These are phyloP conservation scores for Blomia tropicalis DNA, from an alignment of 2,888 invertebrate species.

Conservation along the genomic window DNA sequence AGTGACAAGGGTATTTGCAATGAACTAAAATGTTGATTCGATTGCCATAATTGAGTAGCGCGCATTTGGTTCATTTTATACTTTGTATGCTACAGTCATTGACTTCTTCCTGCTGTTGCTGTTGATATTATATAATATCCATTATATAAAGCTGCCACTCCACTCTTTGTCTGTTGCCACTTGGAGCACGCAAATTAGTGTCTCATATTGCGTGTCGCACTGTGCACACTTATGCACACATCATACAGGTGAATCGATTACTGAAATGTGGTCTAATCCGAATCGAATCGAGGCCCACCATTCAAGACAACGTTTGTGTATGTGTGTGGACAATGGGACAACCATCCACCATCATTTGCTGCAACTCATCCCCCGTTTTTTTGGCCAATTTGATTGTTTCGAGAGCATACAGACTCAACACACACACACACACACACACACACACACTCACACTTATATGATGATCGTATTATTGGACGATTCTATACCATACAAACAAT, in stretches of 20 bases:
- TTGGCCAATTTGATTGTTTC: background rate
- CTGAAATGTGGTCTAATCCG: background rate
- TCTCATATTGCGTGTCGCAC: too few relatives aligned
- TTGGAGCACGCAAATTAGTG: conserved; percentile 5
- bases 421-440: too few relatives aligned
- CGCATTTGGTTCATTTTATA: background rate
- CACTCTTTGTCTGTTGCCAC: too few relatives aligned
- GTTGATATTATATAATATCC: background rate
- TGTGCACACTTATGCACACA: background rate
- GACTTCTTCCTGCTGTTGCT: too few relatives aligned
- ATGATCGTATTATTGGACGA: background rate
- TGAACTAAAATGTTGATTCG: conserved; percentile 10
- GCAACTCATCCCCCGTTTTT: too few relatives aligned
- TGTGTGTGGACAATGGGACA: background rate
- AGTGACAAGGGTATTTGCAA: conserved; percentile 5
- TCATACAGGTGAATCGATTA: background rate
- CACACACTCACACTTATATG: too few relatives aligned
- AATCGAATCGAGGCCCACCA: background rate
- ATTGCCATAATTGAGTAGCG: conserved; percentile 8
- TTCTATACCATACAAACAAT: background rate
- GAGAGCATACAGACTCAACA: background rate
- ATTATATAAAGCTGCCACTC: conserved; percentile 2
- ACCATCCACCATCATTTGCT: background rate
- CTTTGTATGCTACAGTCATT: too few relatives aligned
- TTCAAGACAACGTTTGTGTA: background rate